These are phyloP conservation scores for Cinclus cinclus DNA, from an alignment of 2,113 vertebrate species.

Conservation along the genomic window DNA sequence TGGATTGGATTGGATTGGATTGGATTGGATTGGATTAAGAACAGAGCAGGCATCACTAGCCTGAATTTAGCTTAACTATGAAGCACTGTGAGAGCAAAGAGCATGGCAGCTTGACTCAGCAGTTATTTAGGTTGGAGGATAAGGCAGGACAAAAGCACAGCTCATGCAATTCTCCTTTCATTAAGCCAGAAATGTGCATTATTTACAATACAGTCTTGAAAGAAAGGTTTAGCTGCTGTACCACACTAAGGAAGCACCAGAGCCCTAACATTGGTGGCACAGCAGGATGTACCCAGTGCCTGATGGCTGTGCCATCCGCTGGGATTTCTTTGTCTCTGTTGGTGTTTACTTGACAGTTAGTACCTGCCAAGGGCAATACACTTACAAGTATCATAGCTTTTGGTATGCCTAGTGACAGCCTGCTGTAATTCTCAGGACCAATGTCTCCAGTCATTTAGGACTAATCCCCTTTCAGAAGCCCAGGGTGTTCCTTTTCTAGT, in stretches of 20 bases:
- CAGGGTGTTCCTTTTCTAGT: background rate
- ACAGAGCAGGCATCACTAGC: background rate
- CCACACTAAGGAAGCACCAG: background rate
- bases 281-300: background rate
- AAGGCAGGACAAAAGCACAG: background rate
- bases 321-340: background rate
- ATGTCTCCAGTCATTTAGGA: background rate
- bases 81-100: background rate
- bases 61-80: background rate
- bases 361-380: background rate
- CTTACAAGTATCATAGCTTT: background rate
- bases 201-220: fast-evolving
- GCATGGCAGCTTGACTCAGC: background rate
- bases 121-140: background rate
- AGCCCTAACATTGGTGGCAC: background rate
- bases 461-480: background rate
- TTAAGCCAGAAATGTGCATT: background rate
- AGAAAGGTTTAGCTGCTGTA: background rate
- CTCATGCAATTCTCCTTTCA: background rate
- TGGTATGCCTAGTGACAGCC: background rate
- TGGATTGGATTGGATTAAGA: background rate
- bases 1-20: background rate
- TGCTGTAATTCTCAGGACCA: background rate
- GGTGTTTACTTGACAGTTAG: background rate
- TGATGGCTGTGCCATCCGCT: background rate